Evolutionary conservation across 2,888 invertebrate species (phyloP), one percentile per base, ranked within the genome.

Genomic region (Nomada ferruginata): DNA sequence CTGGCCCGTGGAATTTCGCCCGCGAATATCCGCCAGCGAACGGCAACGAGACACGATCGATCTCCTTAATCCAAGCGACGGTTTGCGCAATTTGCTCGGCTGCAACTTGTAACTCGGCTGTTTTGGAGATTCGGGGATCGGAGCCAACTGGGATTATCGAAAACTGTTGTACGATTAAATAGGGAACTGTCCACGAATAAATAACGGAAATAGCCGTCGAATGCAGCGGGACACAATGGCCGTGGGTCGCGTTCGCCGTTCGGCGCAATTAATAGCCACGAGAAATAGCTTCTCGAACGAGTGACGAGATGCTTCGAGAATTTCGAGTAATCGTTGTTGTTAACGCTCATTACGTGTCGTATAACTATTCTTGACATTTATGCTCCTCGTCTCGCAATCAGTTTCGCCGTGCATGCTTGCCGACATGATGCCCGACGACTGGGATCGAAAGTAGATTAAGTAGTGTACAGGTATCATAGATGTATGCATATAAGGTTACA

Each of bases 111-210:
- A 68, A 79, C 64, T 50, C 76, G 52, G 50, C 52, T 50, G 64
- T 63, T 80, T 80, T 68, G 36, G 68, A 57, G 68, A 64, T n/a
- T 10, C 72, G 52, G 23, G 80, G 68, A 78, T 42, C 72, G 18
- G 63, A 78, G 80, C 80, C 80, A 80, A 80, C 78, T 78, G 52
- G 68, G 80, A 80, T 80, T 78, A 80, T 80, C 78, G 80, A 80
- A 80, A 80, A 78, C 72, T 61, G 72, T 57, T 68, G 64, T 72
- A 72, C 66, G 72, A 80, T 80, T 80, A 80, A 80, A 72, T 72
- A 66, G 68, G 15, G 64, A 80, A 72, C 72, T 68, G 72, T 70
- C 63, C 63, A 29, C 66, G 72, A 68, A 78, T 80, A 80, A 80
- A 80, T 80, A 78, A 80, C 78, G 23, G 42, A 78, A 78, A 72